Conservation (phyloP, 1,140 invertebrate species). For the Anastrepha obliqua region DNA sequence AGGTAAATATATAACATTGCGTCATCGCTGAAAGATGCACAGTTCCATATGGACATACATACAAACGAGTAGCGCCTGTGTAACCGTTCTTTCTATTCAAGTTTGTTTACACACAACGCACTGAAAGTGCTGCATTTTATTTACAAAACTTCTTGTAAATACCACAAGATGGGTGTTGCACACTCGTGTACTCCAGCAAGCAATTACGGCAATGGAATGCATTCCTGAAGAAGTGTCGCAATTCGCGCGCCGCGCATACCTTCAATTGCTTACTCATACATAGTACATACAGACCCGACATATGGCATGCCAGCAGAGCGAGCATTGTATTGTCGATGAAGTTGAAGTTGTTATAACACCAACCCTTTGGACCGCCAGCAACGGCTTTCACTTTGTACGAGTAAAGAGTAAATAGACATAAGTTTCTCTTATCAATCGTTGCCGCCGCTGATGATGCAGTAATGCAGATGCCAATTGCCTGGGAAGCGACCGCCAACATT, state of each 20-base stretch:
- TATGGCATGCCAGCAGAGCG: background rate
- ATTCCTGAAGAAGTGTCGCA: constrained; percentile 21
- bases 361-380: background rate
- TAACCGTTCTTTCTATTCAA: background rate
- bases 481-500: constrained; percentile 18
- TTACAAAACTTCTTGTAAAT: background rate
- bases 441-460: background rate
- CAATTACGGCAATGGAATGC: constrained; percentile 2
- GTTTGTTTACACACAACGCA: background rate
- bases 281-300: background rate
- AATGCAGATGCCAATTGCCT: constrained; percentile 13
- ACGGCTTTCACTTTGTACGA: background rate
- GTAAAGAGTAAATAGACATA: constrained; percentile 29
- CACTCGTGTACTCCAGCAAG: constrained; percentile 1
- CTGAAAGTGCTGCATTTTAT: constrained; percentile 7
- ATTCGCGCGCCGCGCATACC: constrained; percentile 29
- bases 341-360: constrained; percentile 8
- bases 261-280: background rate
- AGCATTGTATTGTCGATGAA: background rate
- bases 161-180: background rate
- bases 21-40: background rate
- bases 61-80: background rate
- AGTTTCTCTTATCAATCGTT: constrained; percentile 45
- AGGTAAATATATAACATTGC: constrained; percentile 1
- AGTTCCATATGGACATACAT: background rate